Percentiles rank a stretch among this genome's conserved stretches.
phyloP scores from a whole-genome alignment of 1,140 invertebrate species.

The Ostrea edulis region DNA sequence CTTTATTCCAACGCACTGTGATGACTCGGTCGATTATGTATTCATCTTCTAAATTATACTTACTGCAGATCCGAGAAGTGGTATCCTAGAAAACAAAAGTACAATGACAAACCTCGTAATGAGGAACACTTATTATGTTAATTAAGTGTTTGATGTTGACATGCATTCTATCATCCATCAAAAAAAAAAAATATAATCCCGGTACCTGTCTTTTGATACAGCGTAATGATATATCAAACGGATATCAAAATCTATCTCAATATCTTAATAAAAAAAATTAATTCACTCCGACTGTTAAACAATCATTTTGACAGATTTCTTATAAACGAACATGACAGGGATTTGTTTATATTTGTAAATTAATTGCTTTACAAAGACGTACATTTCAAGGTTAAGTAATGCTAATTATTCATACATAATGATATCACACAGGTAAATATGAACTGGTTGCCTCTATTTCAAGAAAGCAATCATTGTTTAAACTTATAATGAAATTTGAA shows the following conservation, averaged over 20 bases:
- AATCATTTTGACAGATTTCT: neutral
- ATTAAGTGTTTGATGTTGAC: neutral
- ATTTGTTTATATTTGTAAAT: constrained; percentile 1
- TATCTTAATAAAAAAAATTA: neutral
- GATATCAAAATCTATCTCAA: neutral
- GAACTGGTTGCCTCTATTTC: neutral
- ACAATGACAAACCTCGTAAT: neutral
- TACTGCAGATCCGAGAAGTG: too few relatives aligned
- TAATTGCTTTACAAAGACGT: neutral
- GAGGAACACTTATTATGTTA: neutral
- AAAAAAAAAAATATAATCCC: neutral
- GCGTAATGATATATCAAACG: neutral
- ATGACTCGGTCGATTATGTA: too few relatives aligned
- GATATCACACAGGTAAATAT: neutral
- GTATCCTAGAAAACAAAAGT: neutral
- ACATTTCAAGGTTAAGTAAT: neutral
- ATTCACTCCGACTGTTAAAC: neutral
- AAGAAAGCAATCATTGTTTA: neutral
- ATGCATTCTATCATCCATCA: neutral
- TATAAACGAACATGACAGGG: neutral
- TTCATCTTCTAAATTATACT: too few relatives aligned
- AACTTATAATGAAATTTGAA: neutral
- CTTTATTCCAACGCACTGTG: too few relatives aligned
- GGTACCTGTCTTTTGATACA: neutral
- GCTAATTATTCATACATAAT: neutral